Base-by-base conservation (phyloP, 2,888 invertebrate species). In the Zaprionus obscuricornis region DNA sequence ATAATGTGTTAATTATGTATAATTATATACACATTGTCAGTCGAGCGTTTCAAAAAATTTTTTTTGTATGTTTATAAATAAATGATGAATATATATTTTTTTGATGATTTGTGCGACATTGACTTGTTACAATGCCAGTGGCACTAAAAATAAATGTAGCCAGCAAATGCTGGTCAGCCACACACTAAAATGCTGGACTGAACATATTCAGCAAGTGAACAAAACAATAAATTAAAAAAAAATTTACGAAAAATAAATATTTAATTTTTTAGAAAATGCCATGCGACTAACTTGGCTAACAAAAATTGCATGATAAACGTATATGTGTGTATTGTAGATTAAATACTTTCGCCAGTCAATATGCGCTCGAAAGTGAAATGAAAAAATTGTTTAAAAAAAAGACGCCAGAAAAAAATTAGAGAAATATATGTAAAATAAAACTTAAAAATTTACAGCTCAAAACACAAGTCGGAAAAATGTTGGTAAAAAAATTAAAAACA, bases 311-410 rank as follows among this genome's bases (percentile, higher is more conserved):
- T 29, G 7, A 29, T 29, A 10, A 10, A 47, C 50, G 54, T 56
- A 20, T 11, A 5, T 39, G 22, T 16, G 17, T 37, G 7, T 11
- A 27, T 29, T 42, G 26, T 36, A 50, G 27, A 20, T 31, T 34
- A 31, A 57, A 31, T 36, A 78, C 78, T 78, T 78, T 78, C 77
- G 56, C 70, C 56, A 65, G 64, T 66, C 55, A 65, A 45, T n/a
- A n/a, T 77, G 66, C 54, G 54, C 42, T 54, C 20, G 74, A 77
- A 82, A 77, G 64, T 46, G 85, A 85, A 78, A 82, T 82, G 57
- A 64, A 75, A n/a, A n/a, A 76, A 72, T 54, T 54, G 54, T 24
- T 42, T 36, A 34, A 45, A 51, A 58, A 36, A 26, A 51, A 58
- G 39, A 26, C 37, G 33, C 36, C 13, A 20, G 20, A 43, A 69